phyloP scores from a whole-genome alignment of 2,113 vertebrate species.

The Turdus rufiventris region DNA sequence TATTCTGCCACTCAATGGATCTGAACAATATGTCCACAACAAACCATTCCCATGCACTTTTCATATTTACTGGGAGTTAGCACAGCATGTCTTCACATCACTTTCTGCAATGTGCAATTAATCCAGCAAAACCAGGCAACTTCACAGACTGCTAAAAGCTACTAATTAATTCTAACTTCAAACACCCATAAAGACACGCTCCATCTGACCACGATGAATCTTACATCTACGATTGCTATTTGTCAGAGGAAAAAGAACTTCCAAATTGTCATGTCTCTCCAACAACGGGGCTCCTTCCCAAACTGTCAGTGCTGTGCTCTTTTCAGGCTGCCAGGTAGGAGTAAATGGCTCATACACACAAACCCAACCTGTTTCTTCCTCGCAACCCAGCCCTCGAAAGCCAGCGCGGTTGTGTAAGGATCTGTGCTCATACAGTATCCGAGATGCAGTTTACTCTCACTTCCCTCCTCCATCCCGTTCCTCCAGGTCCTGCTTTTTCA shows the following conservation, averaged over 20 bases:
- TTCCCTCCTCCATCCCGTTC: neutral
- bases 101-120: neutral
- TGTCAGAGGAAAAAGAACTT: neutral
- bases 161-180: conserved; percentile 10
- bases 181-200: neutral
- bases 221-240: neutral
- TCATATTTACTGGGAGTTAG: neutral
- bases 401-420: fast-evolving
- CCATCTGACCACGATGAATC: neutral
- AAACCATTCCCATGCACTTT: neutral
- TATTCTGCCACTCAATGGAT: neutral
- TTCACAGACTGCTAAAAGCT: neutral
- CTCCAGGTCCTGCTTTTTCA: neutral
- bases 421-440: neutral
- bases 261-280: neutral
- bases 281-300: neutral
- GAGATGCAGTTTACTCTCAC: neutral
- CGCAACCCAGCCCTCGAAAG: neutral
- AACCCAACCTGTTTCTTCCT: neutral
- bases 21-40: neutral
- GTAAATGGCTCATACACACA: neutral
- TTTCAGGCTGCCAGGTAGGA: neutral
- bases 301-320: neutral
- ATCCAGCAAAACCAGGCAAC: neutral
- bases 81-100: neutral